Base-by-base conservation (phyloP, 2,797 vertebrate genomes). In the Liparis tanakae region DNA sequence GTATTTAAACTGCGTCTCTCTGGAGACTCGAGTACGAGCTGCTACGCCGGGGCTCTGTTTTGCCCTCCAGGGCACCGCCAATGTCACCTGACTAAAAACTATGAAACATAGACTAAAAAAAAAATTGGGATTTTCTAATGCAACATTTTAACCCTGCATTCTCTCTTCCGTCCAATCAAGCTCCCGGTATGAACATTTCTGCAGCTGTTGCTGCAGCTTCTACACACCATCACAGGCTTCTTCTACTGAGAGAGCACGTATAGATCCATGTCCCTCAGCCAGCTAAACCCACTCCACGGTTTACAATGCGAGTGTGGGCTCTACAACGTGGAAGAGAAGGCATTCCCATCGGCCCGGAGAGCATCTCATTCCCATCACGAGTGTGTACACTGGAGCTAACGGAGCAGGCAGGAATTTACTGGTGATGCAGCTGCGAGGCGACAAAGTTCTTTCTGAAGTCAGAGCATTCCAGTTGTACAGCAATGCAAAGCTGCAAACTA, bases 241-340 rank as follows among this genome's bases (percentile, higher is more conserved):
- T 58, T 44, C 13, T 51, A 41, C 41, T 48, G 7, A 70, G 61
- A 67, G 36, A 34, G 13, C 50, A 39, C 79, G 72, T 69, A 25
- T 15, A 36, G 60, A 48, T 68, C 50, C 1, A 30, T 30, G 25
- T 30, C 25, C 2, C 25, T 30, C 25, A 30, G 25, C 25, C 2
- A 30, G 25, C 25, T 69, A 33, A 62, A 54, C 6, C 6, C 75
- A 55, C 33, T 17, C 34, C n/a, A 53, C 20, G n/a, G 51, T 75
- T 63, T 72, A 48, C 36, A 46, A 78, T 82, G 57, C n/a, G 75
- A 76, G 71, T 70, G 12, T n/a, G 17, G 43, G 22, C 43, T 70
- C 51, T 36, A 39, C 34, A 56, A 51, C 43, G 55, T 67, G 74
- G 22, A 60, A 57, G 30, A 59, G 34, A 58, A 58, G n/a, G 56